Base-by-base conservation (phyloP, 2,888 invertebrate species). In the Lasioglossum oenotherae region DNA sequence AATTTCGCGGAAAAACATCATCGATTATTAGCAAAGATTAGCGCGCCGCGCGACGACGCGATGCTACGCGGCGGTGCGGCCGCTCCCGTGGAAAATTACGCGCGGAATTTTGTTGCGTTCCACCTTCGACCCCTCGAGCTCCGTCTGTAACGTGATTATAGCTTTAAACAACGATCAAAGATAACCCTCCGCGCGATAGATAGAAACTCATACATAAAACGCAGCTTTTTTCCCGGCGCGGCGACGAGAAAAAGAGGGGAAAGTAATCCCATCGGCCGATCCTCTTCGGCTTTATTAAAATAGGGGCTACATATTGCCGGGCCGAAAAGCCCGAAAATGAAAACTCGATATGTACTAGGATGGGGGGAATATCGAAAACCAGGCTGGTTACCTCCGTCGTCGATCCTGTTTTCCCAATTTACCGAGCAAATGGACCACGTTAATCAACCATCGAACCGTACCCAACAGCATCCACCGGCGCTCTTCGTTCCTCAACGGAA, bases 161-260 rank as follows among this genome's bases (percentile, higher is more conserved):
- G 84, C 85, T 84, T 84, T 84, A 84, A 84, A 84, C 84, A 84
- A 84, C 84, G 84, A 84, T 84, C 84, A 84, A 84, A 84, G 85
- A 84, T 84, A 84, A 84, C 78, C 74, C 74, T 60, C 78, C 19
- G n/a, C 80, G 85, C 64, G 76, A 85, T 85, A 35, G 67, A 69
- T 69, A 23, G 67, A 77, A 80, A 46, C 85, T 85, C 85, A 85
- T 85, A 85, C 85, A 85, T 85, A 80, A 85, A 85, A 77, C 67
- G 80, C 46, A 27, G 80, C 77, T 80, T 80, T 80, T 85, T 78
- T 77, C 77, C 67, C 41, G 31, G 10, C 35, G 14, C 19, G 27
- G 38, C 27, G 16, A 35, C 10, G 35, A 38, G 49, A 4, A 31
- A 19, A 69, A 75, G 44, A 53, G 80, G 74, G 67, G 16, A 23